Conservation (phyloP, 2,888 invertebrate genomes). For the Pammene fasciana region DNA sequence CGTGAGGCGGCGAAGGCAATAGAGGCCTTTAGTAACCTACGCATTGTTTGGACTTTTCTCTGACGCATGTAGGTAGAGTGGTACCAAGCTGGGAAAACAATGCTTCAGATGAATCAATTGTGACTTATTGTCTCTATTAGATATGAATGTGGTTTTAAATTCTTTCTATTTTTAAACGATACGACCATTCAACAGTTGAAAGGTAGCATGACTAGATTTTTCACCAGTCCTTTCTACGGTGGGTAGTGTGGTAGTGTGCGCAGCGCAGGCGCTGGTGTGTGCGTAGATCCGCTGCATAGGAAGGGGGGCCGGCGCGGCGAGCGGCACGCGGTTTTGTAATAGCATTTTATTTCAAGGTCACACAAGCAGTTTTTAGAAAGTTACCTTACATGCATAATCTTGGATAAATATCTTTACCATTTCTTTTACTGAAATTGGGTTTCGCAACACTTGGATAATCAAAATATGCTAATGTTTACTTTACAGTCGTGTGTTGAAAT, state of each 20-base stretch:
- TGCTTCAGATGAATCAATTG: slow-evolving; percentile 41
- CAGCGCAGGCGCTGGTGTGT: slow-evolving; percentile 58
- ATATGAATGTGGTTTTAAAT: slow-evolving; percentile 42
- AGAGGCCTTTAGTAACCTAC: slow-evolving; percentile 42
- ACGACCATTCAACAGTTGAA: slow-evolving; percentile 50
- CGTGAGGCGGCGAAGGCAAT: slow-evolving; percentile 59
- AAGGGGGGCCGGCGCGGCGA: slow-evolving; percentile 66
- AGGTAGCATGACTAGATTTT: slow-evolving; percentile 67
- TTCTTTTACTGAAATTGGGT: slow-evolving; percentile 41
- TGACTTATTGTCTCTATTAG: slow-evolving; percentile 49
- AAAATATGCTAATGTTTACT: slow-evolving; percentile 29
- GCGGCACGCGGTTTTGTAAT: slow-evolving; percentile 81
- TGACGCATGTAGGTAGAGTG: slow-evolving; percentile 43
- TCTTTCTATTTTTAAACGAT: slow-evolving; percentile 45
- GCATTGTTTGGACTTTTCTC: slow-evolving; percentile 49
- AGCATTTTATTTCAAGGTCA: slow-evolving; percentile 83
- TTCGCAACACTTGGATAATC: slow-evolving; percentile 37
- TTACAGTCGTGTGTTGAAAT: slow-evolving; percentile 31
- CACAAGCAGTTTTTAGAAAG: slow-evolving; percentile 82
- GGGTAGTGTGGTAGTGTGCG: slow-evolving; percentile 49
- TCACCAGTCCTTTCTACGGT: slow-evolving; percentile 73
- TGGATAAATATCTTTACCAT: slow-evolving; percentile 64
- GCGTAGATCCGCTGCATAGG: slow-evolving; percentile 68
- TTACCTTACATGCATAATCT: slow-evolving; percentile 71
- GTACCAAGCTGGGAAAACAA: slow-evolving; percentile 42